A percentile compares a stretch with the other conserved stretches of the same genome.
Evolutionary conservation across 2,797 vertebrate species (phyloP).

Genomic region (Megalops cyprinoides): DNA sequence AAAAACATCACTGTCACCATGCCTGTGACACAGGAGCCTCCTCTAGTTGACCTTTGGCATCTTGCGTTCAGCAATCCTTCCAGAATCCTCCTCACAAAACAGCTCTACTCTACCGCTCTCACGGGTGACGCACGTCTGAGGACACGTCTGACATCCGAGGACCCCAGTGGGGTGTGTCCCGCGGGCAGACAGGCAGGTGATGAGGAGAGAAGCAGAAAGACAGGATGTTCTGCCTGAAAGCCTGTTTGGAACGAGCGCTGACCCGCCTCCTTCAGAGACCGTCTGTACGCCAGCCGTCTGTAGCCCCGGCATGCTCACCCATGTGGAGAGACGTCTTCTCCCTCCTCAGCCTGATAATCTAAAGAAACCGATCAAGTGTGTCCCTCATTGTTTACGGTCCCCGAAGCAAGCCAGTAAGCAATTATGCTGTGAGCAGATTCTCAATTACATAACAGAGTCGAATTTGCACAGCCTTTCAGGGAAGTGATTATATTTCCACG

Average conservation of each 20-base stretch:
- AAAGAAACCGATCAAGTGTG: background rate
- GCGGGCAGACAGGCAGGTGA: too few relatives aligned
- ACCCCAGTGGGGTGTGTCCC: too few relatives aligned
- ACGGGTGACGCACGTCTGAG: too few relatives aligned
- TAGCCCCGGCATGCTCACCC: too few relatives aligned
- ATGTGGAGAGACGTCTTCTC: background rate
- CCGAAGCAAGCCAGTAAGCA: background rate
- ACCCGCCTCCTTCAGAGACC: background rate
- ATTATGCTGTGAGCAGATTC: background rate
- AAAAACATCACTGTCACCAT: constrained; percentile 19
- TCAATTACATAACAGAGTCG: constrained; percentile 7
- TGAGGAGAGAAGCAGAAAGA: background rate
- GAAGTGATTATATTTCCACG: constrained; percentile 15
- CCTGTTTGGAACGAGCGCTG: background rate
- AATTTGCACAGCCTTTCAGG: background rate
- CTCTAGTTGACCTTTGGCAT: constrained; percentile 37
- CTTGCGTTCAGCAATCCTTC: background rate
- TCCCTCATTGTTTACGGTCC: background rate
- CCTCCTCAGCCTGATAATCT: background rate
- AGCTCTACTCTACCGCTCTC: too few relatives aligned
- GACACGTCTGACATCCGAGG: too few relatives aligned
- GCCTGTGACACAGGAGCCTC: constrained; percentile 2
- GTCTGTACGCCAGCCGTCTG: background rate
- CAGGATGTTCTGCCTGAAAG: background rate
- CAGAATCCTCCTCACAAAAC: too few relatives aligned